phyloP scores from a whole-genome alignment of 2,113 vertebrate genomes.

The Anguilla rostrata region DNA sequence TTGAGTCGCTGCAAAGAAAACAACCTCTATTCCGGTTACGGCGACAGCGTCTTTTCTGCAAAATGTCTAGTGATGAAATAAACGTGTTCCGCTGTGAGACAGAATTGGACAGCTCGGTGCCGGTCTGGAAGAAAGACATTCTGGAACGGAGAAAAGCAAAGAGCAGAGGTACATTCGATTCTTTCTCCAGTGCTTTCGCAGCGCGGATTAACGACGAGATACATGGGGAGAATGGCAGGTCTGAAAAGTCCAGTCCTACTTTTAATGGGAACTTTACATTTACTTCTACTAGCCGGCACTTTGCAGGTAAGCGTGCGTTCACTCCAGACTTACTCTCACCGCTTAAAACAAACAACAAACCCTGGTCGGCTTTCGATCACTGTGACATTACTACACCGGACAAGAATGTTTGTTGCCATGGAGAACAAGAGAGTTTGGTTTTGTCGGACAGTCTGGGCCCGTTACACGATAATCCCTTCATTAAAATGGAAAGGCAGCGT shows the following conservation, averaged over 20 bases:
- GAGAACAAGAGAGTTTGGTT: conserved; percentile 73
- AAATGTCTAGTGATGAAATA: conserved; percentile 70
- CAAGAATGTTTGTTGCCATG: conserved; percentile 47
- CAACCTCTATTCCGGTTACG: conserved; percentile 28
- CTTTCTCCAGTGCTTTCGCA: conserved; percentile 45
- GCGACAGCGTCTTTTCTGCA: conserved; percentile 40
- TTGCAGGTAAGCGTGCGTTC: conserved; percentile 41
- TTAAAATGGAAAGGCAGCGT: conserved; percentile 83
- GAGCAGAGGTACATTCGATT: conserved; percentile 65
- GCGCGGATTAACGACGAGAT: conserved; percentile 63
- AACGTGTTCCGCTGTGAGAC: conserved; percentile 68
- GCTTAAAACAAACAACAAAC: conserved; percentile 66
- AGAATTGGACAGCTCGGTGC: conserved; percentile 75
- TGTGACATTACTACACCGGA: conserved; percentile 30
- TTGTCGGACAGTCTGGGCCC: conserved; percentile 87
- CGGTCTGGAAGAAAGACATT: conserved; percentile 90
- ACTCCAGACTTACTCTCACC: conserved; percentile 45
- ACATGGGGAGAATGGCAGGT: conserved; percentile 40
- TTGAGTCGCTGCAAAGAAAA: conserved; percentile 39
- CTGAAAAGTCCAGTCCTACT: conserved; percentile 34
- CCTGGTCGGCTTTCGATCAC: conserved; percentile 43
- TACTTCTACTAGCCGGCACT: conserved; percentile 63
- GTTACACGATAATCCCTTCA: conserved; percentile 87
- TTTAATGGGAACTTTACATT: conserved; percentile 64
- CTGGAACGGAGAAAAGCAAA: conserved; percentile 88